Percentiles rank a stretch among this genome's conserved stretches.
Evolutionary conservation across 64 coral and sea anemone species (phyloP).

Genomic region (Montipora sp.): DNA sequence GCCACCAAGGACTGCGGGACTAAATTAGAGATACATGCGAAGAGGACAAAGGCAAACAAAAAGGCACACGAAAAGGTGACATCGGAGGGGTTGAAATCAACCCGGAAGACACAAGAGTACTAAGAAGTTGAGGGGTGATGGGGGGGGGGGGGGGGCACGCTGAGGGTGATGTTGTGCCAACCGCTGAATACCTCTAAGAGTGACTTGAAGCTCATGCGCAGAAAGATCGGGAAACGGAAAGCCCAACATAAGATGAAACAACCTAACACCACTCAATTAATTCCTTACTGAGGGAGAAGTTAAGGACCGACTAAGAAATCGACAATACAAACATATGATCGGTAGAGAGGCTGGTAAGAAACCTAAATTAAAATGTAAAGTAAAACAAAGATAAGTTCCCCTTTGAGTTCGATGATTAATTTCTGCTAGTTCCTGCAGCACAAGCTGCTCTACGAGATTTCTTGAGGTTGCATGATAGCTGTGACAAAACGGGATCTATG

Average conservation of each 20-base stretch:
- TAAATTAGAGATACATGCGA: no score
- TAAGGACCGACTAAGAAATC: conserved; percentile 10
- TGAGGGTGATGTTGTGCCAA: no score
- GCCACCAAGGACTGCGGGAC: no score
- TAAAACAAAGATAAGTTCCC: neutral
- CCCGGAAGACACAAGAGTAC: no score
- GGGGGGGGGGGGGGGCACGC: no score
- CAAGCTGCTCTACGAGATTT: neutral
- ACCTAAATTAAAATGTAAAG: conserved; percentile 12
- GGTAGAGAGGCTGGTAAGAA: neutral
- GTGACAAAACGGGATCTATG: neutral
- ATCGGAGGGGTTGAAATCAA: no score
- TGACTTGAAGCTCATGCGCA: neutral
- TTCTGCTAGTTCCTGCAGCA: neutral
- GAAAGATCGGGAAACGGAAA: conserved; percentile 16
- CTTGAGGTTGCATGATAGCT: conserved; percentile 31
- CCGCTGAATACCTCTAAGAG: neutral
- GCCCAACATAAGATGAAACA: neutral
- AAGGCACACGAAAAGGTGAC: no score
- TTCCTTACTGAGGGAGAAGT: neutral
- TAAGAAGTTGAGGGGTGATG: no score
- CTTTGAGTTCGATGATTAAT: conserved; percentile 10
- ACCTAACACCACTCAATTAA: conserved; percentile 1
- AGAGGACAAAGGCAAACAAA: no score
- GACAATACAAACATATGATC: conserved; percentile 16